Percentiles rank a stretch among this genome's conserved stretches.
These are phyloP conservation scores for Sylvietta virens DNA, from an alignment of 2,113 vertebrate species.

Conservation along the genomic window DNA sequence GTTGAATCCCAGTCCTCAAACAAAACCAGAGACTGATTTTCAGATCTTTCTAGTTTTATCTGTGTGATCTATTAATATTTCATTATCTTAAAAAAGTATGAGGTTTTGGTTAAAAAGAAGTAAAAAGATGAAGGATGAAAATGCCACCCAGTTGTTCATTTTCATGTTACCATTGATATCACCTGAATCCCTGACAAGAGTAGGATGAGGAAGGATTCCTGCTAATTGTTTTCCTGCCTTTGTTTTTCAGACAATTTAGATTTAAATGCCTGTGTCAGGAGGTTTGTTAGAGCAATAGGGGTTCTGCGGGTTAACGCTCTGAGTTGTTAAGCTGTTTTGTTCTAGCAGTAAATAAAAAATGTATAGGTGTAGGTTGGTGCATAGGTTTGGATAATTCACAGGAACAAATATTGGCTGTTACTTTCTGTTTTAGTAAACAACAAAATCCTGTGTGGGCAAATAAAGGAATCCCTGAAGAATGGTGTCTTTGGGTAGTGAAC, in stretches of 20 bases:
- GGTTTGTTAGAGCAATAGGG: not conserved
- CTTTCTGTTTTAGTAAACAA: constrained; percentile 13
- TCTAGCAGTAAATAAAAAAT: not conserved
- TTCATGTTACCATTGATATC: not conserved
- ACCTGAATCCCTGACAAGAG: not conserved
- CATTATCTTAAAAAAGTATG: not conserved
- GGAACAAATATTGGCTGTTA: not conserved
- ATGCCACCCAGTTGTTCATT: not conserved
- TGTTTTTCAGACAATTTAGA: not conserved
- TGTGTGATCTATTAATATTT: not conserved
- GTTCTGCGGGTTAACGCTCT: accelerated
- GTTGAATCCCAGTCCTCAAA: not conserved
- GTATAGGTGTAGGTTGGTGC: not conserved
- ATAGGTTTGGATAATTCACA: not conserved
- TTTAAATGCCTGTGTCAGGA: not conserved
- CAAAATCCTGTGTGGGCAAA: constrained; percentile 17
- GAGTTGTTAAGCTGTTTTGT: not conserved
- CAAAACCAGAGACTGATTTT: not conserved
- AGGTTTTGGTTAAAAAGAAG: not conserved
- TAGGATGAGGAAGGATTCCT: not conserved
- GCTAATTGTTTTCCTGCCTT: not conserved
- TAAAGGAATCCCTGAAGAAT: constrained; percentile 46
- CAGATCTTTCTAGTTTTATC: not conserved
- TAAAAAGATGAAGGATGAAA: not conserved
- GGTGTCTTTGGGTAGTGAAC: constrained; percentile 46